Percentiles rank a stretch among this genome's conserved stretches.
These are phyloP conservation scores for Montipora capitata DNA, from an alignment of 92 coral and sea anemone species.

Conservation along the genomic window DNA sequence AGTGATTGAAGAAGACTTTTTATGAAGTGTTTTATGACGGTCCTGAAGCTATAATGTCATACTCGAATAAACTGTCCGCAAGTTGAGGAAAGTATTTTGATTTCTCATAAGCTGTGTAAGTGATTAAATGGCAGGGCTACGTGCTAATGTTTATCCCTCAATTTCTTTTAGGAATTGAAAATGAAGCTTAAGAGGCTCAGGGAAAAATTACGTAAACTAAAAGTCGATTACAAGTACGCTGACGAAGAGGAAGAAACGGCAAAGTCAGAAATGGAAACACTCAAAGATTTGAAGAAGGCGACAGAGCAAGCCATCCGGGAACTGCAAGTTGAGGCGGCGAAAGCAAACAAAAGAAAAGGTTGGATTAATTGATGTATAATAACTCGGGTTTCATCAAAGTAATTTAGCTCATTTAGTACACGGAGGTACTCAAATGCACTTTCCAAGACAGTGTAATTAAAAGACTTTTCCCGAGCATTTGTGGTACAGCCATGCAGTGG, in stretches of 20 bases:
- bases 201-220: constrained; percentile 73
- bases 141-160: too few relatives aligned
- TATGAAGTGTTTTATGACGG: too few relatives aligned
- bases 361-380: neutral
- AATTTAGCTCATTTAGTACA: neutral
- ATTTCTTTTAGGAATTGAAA: constrained; percentile 63
- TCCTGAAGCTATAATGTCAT: too few relatives aligned
- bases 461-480: too few relatives aligned
- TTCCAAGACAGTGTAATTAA: too few relatives aligned
- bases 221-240: constrained; percentile 76
- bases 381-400: neutral
- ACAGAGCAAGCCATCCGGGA: constrained; percentile 90
- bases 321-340: constrained; percentile 76
- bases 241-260: constrained; percentile 78
- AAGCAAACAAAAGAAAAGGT: constrained; percentile 82
- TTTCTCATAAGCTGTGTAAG: too few relatives aligned
- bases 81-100: too few relatives aligned
- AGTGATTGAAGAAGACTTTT: too few relatives aligned
- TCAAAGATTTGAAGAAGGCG: constrained; percentile 85
- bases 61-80: too few relatives aligned
- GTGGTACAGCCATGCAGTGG: too few relatives aligned
- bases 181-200: constrained; percentile 85
- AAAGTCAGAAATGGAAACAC: constrained; percentile 88
- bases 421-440: too few relatives aligned
- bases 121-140: too few relatives aligned